These are phyloP conservation scores for Scylla paramamosain DNA, from an alignment of 1,140 invertebrate genomes.

Conservation along the genomic window DNA sequence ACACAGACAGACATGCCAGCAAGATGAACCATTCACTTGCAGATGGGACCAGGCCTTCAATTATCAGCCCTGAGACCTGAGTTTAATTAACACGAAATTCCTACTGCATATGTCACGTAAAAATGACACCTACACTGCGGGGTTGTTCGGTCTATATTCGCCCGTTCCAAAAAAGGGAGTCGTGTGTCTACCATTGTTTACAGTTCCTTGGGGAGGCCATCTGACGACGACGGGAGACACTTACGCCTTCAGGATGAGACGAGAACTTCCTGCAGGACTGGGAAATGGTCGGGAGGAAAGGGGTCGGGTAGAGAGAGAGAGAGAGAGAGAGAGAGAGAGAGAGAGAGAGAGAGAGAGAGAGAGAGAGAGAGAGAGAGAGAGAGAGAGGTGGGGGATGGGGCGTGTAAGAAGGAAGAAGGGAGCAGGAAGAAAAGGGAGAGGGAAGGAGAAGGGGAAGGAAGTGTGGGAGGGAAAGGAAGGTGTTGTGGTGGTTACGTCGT, in stretches of 20 bases:
- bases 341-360: no score
- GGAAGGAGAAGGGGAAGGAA: background rate
- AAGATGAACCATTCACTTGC: slow-evolving; percentile 44
- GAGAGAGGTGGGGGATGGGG: background rate
- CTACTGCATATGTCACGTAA: background rate
- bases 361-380: background rate
- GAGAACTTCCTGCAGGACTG: background rate
- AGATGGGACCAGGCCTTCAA: slow-evolving; percentile 53
- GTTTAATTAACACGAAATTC: slow-evolving; percentile 56
- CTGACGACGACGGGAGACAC: background rate
- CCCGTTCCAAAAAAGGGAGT: background rate
- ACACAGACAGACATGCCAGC: background rate
- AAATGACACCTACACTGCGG: background rate
- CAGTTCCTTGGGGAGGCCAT: slow-evolving; percentile 36
- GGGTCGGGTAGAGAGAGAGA: background rate
- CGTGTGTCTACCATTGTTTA: slow-evolving; percentile 45
- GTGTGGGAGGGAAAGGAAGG: background rate
- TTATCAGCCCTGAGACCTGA: slow-evolving; percentile 25
- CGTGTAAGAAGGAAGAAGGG: background rate
- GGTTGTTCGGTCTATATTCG: background rate
- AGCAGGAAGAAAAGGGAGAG: background rate
- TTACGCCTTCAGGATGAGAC: background rate
- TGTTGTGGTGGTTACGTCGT: background rate
- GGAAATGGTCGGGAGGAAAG: background rate
- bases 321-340: background rate